These are phyloP conservation scores for Condylura cristata DNA, from an alignment of 2,113 vertebrate genomes.

Conservation along the genomic window DNA sequence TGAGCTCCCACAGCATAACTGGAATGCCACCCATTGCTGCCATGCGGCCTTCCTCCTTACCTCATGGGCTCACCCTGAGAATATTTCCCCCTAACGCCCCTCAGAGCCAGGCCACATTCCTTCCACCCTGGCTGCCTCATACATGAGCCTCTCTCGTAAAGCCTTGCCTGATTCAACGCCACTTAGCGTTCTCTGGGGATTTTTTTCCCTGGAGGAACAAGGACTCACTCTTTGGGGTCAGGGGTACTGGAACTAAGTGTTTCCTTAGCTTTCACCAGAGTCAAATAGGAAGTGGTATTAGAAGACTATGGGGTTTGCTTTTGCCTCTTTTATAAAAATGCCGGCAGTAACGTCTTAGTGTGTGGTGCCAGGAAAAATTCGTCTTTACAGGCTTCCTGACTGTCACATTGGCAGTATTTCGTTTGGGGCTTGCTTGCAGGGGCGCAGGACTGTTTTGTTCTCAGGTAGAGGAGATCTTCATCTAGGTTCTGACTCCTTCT, in stretches of 20 bases:
- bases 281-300: neutral
- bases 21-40: no score
- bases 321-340: neutral
- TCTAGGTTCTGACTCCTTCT: neutral
- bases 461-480: neutral
- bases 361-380: neutral
- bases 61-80: no score
- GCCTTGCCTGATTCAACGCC: no score
- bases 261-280: neutral
- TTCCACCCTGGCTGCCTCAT: no score
- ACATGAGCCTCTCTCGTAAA: no score
- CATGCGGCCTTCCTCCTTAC: no score
- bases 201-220: no score
- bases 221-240: no score
- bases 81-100: no score
- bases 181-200: no score
- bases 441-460: neutral
- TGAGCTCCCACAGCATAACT: no score
- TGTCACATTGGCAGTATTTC: neutral
- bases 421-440: neutral
- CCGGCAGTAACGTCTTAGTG: neutral
- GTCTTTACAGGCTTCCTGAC: neutral
- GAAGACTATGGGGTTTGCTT: neutral
- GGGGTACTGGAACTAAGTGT: neutral
- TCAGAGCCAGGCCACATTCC: no score